Base-by-base conservation (phyloP, 2,888 invertebrate species). In the Phyllotreta striolata region DNA sequence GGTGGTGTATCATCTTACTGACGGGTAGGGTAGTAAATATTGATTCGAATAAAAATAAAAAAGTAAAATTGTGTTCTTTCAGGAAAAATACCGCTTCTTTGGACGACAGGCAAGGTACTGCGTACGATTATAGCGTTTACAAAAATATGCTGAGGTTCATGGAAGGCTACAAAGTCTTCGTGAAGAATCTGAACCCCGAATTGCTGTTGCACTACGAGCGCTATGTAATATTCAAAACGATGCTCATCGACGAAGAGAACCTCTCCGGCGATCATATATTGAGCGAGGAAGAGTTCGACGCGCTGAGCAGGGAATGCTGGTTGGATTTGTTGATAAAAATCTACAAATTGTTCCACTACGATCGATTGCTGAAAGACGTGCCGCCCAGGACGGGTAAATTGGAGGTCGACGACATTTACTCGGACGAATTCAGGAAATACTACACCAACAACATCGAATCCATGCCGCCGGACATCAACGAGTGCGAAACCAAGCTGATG, bases 261-360 rank as follows among this genome's bases (percentile, higher is more conserved):
- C 52, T 61, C 7, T 8, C 40, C 1, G 38, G 13, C 6, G 54
- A 66, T 7, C 39, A 67, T 24, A 14, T 58, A 6, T 62, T 74
- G 5, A 7, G 62, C 1, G 66, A 73, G 47, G 54, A 67, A 0
- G 63, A 63, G 4, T 81, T 79, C 61, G 60, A 72, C 40, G 66
- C 71, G 1, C 72, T 79, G 5, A 78, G 78, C 51, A 82, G 78
- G 61, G 82, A 83, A 69, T 82, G 83, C 66, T 89, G 89, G 89
- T 71, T 88, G 12, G 89, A 89, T 73, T 79, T 89, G 39, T 81
- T 88, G 70, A 76, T 88, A 59, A 88, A 88, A 78, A 85, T 84
- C 46, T 88, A 86, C 72, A 88, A 87, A 78, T 83, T 84, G 14
- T 84, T 87, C 47, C 78, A 86, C 5, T 78, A 87, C 73, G 82